Evolutionary conservation across 2,113 vertebrate genomes (phyloP).

Genomic region (Paedocypris sp.): DNA sequence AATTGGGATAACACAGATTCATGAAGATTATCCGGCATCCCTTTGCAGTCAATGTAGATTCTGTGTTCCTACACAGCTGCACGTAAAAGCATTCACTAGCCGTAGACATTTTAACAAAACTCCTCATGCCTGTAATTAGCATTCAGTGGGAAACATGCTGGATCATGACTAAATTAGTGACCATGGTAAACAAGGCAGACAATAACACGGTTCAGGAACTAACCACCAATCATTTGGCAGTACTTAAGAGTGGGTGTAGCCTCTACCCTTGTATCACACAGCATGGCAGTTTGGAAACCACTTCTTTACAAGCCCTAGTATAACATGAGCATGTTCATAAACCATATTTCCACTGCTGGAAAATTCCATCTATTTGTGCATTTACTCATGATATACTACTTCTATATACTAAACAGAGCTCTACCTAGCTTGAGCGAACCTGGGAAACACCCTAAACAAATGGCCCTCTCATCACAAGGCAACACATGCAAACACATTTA

Average conservation of each 20-base stretch:
- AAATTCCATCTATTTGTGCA: too few relatives aligned
- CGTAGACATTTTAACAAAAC: slow-evolving; percentile 1
- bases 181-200: slow-evolving; percentile 13
- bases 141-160: slow-evolving; percentile 6
- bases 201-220: slow-evolving; percentile 3
- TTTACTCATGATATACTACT: too few relatives aligned
- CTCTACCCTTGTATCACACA: background rate
- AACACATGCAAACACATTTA: too few relatives aligned
- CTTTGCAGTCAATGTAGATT: background rate
- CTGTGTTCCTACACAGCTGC: background rate
- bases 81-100: background rate
- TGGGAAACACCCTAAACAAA: too few relatives aligned
- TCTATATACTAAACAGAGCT: too few relatives aligned
- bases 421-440: too few relatives aligned
- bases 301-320: background rate
- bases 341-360: background rate
- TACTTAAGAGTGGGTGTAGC: background rate
- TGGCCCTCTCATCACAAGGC: too few relatives aligned
- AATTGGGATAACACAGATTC: background rate
- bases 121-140: slow-evolving; percentile 14
- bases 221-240: background rate
- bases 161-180: slow-evolving; percentile 8
- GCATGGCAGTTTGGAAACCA: background rate
- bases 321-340: background rate
- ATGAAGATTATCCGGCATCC: background rate